Percentiles rank a stretch among this genome's conserved stretches.
These are phyloP conservation scores for Pachyrhynchus sulphureomaculatus DNA, from an alignment of 1,140 invertebrate genomes.

Conservation along the genomic window DNA sequence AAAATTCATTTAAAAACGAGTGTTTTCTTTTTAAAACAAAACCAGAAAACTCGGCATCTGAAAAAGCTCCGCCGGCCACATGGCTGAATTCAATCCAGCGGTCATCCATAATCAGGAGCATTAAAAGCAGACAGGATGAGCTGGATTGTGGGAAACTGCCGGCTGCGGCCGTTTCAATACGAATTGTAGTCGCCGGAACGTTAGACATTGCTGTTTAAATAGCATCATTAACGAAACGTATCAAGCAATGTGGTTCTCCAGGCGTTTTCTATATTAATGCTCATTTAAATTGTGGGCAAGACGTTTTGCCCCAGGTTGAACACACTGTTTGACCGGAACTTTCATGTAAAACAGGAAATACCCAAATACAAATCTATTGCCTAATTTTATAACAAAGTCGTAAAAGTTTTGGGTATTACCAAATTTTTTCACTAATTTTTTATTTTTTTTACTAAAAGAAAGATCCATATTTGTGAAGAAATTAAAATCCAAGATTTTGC, in stretches of 20 bases:
- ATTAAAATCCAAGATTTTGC: too few relatives aligned
- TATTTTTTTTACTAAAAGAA: too few relatives aligned
- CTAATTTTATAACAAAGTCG: too few relatives aligned
- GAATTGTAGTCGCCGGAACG: conserved; percentile 20
- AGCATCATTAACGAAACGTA: conserved; percentile 31
- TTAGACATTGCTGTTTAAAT: conserved; percentile 32
- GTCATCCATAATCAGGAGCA: conserved; percentile 28
- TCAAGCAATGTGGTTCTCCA: conserved; percentile 19
- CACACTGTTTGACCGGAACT: too few relatives aligned
- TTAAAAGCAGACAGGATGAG: conserved; percentile 31
- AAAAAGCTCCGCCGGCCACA: conserved; percentile 22
- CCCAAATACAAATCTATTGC: too few relatives aligned
- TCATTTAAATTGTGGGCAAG: background rate
- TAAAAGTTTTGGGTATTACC: too few relatives aligned
- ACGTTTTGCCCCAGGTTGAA: too few relatives aligned
- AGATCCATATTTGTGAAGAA: too few relatives aligned
- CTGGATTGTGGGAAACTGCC: conserved; percentile 27
- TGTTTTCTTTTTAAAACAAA: conserved; percentile 35
- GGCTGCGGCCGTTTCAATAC: conserved; percentile 12
- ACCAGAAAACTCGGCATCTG: conserved; percentile 31
- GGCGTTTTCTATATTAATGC: background rate
- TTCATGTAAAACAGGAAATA: too few relatives aligned
- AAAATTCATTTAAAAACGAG: conserved; percentile 26
- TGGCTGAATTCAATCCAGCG: conserved; percentile 27
- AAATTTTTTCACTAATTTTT: too few relatives aligned